Base-by-base conservation (phyloP, 2,888 invertebrate species). In the Tenthredo mesomela region DNA sequence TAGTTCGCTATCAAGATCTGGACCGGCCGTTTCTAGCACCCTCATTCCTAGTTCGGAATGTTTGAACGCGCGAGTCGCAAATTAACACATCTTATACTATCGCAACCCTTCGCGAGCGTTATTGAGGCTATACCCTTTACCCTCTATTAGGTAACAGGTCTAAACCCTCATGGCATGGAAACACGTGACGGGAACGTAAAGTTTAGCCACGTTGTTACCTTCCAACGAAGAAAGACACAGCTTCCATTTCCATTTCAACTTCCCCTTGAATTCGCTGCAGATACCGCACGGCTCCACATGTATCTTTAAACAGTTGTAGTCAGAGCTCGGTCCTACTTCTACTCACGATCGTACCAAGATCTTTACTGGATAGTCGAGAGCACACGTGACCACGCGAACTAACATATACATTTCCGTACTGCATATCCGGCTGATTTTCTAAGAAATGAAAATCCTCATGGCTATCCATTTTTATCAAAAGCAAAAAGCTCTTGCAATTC, bases 71-170 rank as follows among this genome's bases (percentile, higher is more conserved):
- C 80, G 25, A 61, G 37, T 37, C 58, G 37, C 80, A 80, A 80
- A 80, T 80, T 80, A 80, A 80, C 80, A 80, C 80, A 21, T 80
- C 61, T 61, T 58, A 73, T 73, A 73, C 80, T 21, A 80, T 80
- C 58, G 58, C 58, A 21, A 25, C 80, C 80, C 54, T 33, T 33
- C 29, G 58, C 50, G 37, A 61, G 37, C 80, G 80, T 80, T 80
- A 80, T 80, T 61, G 80, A 80, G 80, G 80, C 80, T 61, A 80
- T 80, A 40, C 40, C 58, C 80, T 33, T 40, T 40, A 40, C 37
- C 80, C 80, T 40, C 80, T 61, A 61, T 80, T 80, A 80, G 80
- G 80, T 77, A 77, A 77, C 61, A 80, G 61, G 61, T 61, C 58
- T 18, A 80, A 80, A 37, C 33, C 58, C 58, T n/a, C 37, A 47